Base-by-base conservation (phyloP, 1,140 invertebrate genomes). In the Steinernema khuongi region DNA sequence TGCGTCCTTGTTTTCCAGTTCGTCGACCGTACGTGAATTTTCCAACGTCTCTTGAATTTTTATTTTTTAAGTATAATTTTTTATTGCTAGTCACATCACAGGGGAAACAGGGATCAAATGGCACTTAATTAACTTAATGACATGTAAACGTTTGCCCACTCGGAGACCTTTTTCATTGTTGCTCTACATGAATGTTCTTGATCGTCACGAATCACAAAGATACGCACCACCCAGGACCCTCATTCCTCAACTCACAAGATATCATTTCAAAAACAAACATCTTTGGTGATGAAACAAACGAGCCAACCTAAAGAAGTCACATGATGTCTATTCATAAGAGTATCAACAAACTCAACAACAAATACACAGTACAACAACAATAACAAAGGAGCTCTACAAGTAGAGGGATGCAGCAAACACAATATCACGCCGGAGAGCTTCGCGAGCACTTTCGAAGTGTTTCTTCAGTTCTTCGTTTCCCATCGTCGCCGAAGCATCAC, bases 381-480 rank as follows among this genome's bases (percentile, higher is more conserved):
- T 60, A 67, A 50, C 17, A 31, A 68, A 68, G n/a, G 11, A 68
- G n/a, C 31, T 22, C 89, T 91, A 98, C 81, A 99, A 89, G 88
- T 99, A 99, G 17, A 99, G 89, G 87, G 94, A 97, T 31, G 96
- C 95, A 69, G 96, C 96, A 88, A 99, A 99, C 26, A 98, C 94
- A 87, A 99, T 99, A 86, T 99, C 96, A 79, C 96, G 89, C 87
- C 99, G 99, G 31, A 99, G 90, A 44, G 93, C 86, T 83, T 91
- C 91, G 72, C 97, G 95, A 4, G 84, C 88, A 85, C 95, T 92
- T 74, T 91, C 91, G 86, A 99, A 99, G 87, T 97, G 98, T 79
- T 92, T 92, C 88, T 98, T 95, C 74, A 99, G 41, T 33, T 77
- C 94, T 17, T 91, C 91, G 84, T 97, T 97, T 18, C 95, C 96